Percentiles rank a stretch among this genome's conserved stretches.
Conservation (phyloP, 2,113 vertebrate genomes). For the Hoplias malabaricus region DNA sequence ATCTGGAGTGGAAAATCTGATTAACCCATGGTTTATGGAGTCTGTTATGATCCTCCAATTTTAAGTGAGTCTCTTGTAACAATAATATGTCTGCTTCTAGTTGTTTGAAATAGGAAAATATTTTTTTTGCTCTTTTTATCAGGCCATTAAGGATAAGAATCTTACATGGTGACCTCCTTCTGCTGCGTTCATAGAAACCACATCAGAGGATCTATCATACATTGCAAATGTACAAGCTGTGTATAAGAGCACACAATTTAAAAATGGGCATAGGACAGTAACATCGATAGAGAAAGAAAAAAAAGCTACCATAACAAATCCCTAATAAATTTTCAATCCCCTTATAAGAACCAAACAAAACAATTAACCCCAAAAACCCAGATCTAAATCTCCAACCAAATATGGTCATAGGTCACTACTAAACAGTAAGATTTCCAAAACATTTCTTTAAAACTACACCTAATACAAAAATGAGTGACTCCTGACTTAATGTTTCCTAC, state of each 20-base stretch:
- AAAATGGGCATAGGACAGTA: background rate
- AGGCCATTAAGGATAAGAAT: background rate
- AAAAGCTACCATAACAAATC: background rate
- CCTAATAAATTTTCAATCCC: background rate
- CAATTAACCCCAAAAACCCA: background rate
- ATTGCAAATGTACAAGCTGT: background rate
- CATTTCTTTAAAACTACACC: no score
- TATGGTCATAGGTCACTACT: background rate
- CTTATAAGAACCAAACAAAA: background rate
- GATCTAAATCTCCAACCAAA: background rate
- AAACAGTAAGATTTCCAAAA: no score
- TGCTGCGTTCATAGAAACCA: background rate
- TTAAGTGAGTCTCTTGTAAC: slow-evolving; percentile 9
- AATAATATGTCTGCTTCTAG: slow-evolving; percentile 18
- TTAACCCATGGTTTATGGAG: background rate
- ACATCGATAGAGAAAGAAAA: no score
- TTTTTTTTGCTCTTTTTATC: background rate
- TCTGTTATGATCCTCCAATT: slow-evolving; percentile 5
- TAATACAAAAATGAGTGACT: background rate
- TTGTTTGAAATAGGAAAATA: background rate
- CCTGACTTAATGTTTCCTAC: no score
- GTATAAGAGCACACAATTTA: background rate
- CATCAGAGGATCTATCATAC: background rate
- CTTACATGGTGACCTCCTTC: slow-evolving; percentile 5
- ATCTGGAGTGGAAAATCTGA: slow-evolving; percentile 39